These are phyloP conservation scores for Clarias platycephalus DNA, from an alignment of 2,797 vertebrate species.

Conservation along the genomic window DNA sequence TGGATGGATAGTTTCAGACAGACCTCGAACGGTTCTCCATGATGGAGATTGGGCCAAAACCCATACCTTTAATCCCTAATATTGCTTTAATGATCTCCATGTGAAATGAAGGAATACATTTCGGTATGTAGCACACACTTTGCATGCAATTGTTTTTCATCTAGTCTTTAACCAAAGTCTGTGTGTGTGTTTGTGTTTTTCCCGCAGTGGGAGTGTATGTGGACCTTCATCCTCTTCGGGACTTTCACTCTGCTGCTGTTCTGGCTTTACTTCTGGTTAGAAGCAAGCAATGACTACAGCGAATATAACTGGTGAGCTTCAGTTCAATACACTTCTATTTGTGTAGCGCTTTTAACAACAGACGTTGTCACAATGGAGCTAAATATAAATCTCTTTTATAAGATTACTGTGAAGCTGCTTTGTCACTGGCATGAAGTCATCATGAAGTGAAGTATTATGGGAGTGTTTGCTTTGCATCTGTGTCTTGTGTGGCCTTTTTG, in stretches of 20 bases:
- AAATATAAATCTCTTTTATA: neutral
- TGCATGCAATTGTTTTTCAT: neutral
- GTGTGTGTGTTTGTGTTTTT: constrained; percentile 19
- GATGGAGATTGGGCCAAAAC: neutral
- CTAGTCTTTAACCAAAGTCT: neutral
- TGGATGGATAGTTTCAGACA: no score
- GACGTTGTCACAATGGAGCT: neutral
- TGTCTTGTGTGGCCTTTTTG: neutral
- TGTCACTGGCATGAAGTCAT: neutral
- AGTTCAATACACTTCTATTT: neutral
- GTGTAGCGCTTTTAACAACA: no score
- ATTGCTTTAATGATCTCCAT: neutral
- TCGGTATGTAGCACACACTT: neutral
- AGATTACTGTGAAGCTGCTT: neutral
- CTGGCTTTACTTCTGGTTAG: constrained; percentile 83
- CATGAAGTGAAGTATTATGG: neutral
- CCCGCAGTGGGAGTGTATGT: constrained; percentile 77
- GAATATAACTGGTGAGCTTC: constrained; percentile 79
- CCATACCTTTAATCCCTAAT: neutral
- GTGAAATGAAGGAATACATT: neutral
- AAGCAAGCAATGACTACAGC: constrained; percentile 79
- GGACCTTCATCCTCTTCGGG: constrained; percentile 75
- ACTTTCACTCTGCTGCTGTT: constrained; percentile 76
- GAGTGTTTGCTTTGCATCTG: neutral
- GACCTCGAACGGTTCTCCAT: neutral